A percentile compares a stretch with the other conserved stretches of the same genome.
These are phyloP conservation scores for Notodonta dromedarius DNA, from an alignment of 2,888 invertebrate genomes.

Conservation along the genomic window DNA sequence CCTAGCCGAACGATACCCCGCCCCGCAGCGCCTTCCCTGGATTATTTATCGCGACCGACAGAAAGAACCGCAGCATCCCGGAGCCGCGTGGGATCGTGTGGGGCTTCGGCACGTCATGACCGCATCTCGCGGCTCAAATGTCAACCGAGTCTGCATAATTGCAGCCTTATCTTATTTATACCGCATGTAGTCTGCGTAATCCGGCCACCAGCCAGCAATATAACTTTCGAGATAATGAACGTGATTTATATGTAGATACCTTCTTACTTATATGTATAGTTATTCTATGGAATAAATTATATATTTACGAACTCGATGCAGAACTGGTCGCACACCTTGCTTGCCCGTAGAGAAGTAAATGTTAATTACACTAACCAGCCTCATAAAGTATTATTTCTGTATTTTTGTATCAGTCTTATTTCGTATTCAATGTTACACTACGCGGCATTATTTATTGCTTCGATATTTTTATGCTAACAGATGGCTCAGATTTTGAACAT, in stretches of 20 bases:
- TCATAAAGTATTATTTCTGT: no score
- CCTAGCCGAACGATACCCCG: conserved; percentile 47
- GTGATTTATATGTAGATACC: conserved; percentile 43
- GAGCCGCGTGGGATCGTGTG: conserved; percentile 62
- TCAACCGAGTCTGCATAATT: conserved; percentile 72
- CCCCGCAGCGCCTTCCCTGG: conserved; percentile 41
- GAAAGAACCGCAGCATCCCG: conserved; percentile 72
- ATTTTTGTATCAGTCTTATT: no score
- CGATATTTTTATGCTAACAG: conserved; percentile 35
- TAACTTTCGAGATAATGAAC: conserved; percentile 14
- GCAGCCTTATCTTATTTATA: conserved; percentile 60
- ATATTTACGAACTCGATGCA: not conserved
- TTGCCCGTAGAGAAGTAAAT: no score
- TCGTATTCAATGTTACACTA: conserved; percentile 20
- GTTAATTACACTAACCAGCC: no score
- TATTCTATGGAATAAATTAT: no score
- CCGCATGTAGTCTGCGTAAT: conserved; percentile 45
- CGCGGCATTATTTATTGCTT: conserved; percentile 21
- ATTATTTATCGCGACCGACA: conserved; percentile 57
- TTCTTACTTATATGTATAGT: not conserved
- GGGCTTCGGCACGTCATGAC: conserved; percentile 53
- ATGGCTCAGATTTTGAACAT: no score
- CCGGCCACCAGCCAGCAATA: conserved; percentile 42
- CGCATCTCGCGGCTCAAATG: conserved; percentile 62
- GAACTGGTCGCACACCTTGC: not conserved